Evolutionary conservation across 1,140 invertebrate genomes (phyloP).

Genomic region (Microplitis mediator): DNA sequence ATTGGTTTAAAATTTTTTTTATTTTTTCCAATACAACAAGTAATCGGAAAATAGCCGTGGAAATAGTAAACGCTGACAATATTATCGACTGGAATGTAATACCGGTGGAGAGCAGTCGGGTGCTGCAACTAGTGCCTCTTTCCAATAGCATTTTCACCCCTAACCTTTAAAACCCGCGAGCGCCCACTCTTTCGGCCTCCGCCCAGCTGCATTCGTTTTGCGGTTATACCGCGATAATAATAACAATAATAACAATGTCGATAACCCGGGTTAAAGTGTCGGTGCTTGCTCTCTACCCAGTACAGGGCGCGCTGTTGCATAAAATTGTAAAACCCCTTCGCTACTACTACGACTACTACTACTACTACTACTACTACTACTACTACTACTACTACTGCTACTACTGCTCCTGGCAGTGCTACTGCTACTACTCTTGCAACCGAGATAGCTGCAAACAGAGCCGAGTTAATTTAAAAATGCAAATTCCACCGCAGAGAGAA

Average conservation of each 20-base stretch:
- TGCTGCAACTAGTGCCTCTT: too few species aligned
- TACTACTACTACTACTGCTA: not conserved
- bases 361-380: not conserved
- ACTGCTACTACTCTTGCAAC: slow-evolving; percentile 28
- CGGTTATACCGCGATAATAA: slow-evolving; percentile 26
- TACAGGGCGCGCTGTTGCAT: slow-evolving; percentile 52
- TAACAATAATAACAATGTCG: slow-evolving; percentile 37
- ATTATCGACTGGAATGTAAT: too few species aligned
- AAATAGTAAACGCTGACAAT: too few species aligned
- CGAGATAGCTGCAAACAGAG: slow-evolving; percentile 62
- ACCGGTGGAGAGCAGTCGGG: too few species aligned
- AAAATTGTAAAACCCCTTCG: slow-evolving; percentile 58
- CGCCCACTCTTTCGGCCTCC: not conserved
- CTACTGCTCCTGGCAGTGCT: not conserved
- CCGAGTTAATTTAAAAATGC: slow-evolving; percentile 65
- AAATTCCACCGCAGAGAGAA: slow-evolving; percentile 52
- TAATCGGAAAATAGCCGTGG: too few species aligned
- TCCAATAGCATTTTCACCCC: too few species aligned
- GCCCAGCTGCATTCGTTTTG: slow-evolving; percentile 22
- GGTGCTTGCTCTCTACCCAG: slow-evolving; percentile 4
- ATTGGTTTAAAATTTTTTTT: too few species aligned
- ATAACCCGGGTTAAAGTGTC: slow-evolving; percentile 25
- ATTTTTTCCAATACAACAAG: too few species aligned
- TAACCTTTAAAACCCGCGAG: too few species aligned
- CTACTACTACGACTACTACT: slow-evolving; percentile 29